Conservation (phyloP, 2,113 vertebrate genomes). For the Bubo scandiacus region DNA sequence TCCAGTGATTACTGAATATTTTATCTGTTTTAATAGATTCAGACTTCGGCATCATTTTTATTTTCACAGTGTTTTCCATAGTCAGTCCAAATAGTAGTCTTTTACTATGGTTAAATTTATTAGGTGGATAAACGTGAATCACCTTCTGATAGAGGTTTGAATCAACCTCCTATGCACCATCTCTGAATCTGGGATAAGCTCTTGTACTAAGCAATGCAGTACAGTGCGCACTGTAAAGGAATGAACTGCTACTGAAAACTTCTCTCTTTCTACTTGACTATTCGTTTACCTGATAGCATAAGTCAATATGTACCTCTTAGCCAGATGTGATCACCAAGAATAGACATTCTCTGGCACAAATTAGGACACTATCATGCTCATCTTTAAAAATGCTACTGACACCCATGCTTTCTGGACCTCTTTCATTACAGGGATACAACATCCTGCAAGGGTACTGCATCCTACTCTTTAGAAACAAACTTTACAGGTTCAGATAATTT, state of each 20-base stretch:
- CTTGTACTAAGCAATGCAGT: background rate
- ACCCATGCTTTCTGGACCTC: background rate
- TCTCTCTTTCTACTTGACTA: background rate
- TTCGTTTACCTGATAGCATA: background rate
- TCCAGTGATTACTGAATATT: background rate
- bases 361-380: fast-evolving
- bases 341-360: background rate
- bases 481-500: background rate
- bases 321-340: background rate
- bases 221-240: background rate
- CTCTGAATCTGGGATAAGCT: background rate
- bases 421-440: background rate
- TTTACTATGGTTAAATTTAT: background rate
- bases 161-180: background rate
- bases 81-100: background rate
- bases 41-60: background rate
- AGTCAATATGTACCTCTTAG: background rate
- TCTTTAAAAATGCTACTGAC: background rate
- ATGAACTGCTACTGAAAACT: background rate
- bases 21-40: background rate
- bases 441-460: background rate
- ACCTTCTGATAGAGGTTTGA: background rate
- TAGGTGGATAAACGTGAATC: background rate
- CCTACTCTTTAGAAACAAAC: background rate
- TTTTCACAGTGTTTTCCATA: background rate